A percentile compares a stretch with the other conserved stretches of the same genome.
Evolutionary conservation across 2,888 invertebrate genomes (phyloP).

Genomic region (Corythucha ciliata): DNA sequence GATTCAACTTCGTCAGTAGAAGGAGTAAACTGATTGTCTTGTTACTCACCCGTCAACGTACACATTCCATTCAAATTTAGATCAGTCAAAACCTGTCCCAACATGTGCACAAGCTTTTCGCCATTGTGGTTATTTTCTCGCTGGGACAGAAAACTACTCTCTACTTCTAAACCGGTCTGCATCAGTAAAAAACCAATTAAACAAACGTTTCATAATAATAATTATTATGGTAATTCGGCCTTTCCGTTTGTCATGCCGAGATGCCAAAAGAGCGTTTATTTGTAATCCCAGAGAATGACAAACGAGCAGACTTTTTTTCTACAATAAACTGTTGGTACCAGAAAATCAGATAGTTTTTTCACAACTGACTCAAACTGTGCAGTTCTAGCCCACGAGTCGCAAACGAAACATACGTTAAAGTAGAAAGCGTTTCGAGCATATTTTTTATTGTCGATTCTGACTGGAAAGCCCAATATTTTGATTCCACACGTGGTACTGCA

Average conservation of each 20-base stretch:
- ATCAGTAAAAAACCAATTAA: constrained; percentile 27
- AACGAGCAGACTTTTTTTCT: constrained; percentile 37
- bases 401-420: constrained; percentile 91
- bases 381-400: constrained; percentile 78
- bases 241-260: too few relatives aligned
- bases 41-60: constrained; percentile 54
- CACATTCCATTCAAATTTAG: constrained; percentile 71
- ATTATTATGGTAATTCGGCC: neutral
- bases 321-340: too few relatives aligned
- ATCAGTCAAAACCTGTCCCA: constrained; percentile 69
- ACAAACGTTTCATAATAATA: neutral
- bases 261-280: neutral
- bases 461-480: constrained; percentile 88
- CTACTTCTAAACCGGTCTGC: constrained; percentile 76
- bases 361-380: constrained; percentile 91
- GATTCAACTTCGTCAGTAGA: neutral
- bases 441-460: constrained; percentile 75
- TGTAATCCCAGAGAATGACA: neutral
- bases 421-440: constrained; percentile 90
- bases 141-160: constrained; percentile 71
- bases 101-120: constrained; percentile 59
- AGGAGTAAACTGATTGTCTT: neutral
- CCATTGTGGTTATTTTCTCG: constrained; percentile 43
- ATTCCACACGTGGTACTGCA: constrained; percentile 63
- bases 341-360: constrained; percentile 84